phyloP scores from a whole-genome alignment of 2,888 invertebrate species.

The Zhengitettix transpicula region DNA sequence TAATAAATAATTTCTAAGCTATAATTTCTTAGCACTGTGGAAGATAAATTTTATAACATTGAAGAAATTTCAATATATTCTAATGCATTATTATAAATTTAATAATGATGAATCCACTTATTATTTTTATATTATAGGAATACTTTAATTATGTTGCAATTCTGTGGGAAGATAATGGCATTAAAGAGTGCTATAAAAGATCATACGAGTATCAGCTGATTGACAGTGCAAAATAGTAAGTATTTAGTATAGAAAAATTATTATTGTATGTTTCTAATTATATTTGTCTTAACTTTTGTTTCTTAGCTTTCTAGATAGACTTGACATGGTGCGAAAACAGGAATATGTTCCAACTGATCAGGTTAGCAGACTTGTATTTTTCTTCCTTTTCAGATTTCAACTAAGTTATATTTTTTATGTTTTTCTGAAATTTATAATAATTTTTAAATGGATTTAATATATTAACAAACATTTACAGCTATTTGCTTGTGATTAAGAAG shows the following conservation, averaged over 20 bases:
- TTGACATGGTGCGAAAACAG: conserved; percentile 42
- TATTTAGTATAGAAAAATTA: conserved; percentile 14
- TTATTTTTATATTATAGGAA: conserved; percentile 33
- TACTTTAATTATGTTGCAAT: conserved; percentile 50
- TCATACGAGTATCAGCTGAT: conserved; percentile 64
- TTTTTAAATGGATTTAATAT: too few relatives aligned
- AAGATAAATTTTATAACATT: too few relatives aligned
- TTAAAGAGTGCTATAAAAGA: conserved; percentile 47
- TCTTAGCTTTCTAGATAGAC: conserved; percentile 55
- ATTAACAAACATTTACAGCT: too few relatives aligned
- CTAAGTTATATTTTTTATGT: too few relatives aligned
- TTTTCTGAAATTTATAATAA: too few relatives aligned
- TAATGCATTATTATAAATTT: too few relatives aligned
- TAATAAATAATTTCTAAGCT: too few relatives aligned
- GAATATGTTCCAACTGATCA: conserved; percentile 52
- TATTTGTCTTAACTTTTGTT: neutral
- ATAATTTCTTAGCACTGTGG: too few relatives aligned
- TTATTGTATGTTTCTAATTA: conserved; percentile 2
- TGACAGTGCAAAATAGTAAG: conserved; percentile 72
- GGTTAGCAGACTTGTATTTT: conserved; percentile 15
- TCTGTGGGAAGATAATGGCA: conserved; percentile 54
- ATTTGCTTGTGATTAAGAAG: too few relatives aligned
- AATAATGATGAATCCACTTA: too few relatives aligned
- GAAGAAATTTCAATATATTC: too few relatives aligned
- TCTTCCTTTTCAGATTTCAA: too few relatives aligned